These are phyloP conservation scores for Latrodectus geometricus DNA, from an alignment of 1,140 invertebrate species.

Conservation along the genomic window DNA sequence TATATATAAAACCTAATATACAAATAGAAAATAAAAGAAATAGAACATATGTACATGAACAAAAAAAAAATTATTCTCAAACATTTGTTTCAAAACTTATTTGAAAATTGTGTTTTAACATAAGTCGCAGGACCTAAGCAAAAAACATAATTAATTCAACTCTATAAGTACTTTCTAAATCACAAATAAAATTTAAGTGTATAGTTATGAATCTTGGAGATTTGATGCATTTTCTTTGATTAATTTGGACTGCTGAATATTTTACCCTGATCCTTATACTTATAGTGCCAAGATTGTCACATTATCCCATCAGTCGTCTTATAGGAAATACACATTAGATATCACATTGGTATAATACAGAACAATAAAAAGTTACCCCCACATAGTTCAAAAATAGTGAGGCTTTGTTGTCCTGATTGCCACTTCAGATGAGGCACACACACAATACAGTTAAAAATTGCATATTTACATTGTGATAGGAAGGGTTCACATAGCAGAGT, in stretches of 20 bases:
- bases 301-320: conserved; percentile 30
- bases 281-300: conserved; percentile 46
- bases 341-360: conserved; percentile 55
- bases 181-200: too few relatives aligned
- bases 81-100: too few relatives aligned
- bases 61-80: too few relatives aligned
- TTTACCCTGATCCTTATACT: conserved; percentile 50
- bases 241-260: not conserved
- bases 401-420: conserved; percentile 57
- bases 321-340: conserved; percentile 49
- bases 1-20: too few relatives aligned
- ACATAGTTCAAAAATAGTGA: conserved; percentile 55
- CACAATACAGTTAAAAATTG: conserved; percentile 44
- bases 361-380: conserved; percentile 46
- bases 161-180: too few relatives aligned
- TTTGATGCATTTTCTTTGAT: too few relatives aligned
- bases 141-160: too few relatives aligned
- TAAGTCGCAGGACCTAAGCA: too few relatives aligned
- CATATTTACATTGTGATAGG: conserved; percentile 22
- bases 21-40: too few relatives aligned
- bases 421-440: conserved; percentile 52
- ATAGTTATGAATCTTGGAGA: too few relatives aligned
- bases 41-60: too few relatives aligned
- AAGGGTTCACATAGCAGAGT: conserved; percentile 38
- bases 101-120: too few relatives aligned